These are phyloP conservation scores for Steinernema carpocapsae DNA, from an alignment of 2,888 invertebrate genomes.

Conservation along the genomic window DNA sequence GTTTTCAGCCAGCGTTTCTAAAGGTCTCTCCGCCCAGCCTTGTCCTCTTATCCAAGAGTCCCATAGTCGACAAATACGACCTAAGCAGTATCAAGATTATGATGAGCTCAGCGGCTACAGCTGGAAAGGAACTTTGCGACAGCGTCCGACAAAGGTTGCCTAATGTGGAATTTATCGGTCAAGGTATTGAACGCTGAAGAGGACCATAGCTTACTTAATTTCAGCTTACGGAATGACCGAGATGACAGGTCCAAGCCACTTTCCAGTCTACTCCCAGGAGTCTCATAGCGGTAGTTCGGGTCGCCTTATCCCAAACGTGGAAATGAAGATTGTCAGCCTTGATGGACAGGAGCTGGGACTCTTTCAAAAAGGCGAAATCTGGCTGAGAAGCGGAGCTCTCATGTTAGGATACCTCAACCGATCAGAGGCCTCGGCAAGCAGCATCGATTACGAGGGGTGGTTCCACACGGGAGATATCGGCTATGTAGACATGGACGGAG, in stretches of 20 bases:
- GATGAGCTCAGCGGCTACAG: background rate
- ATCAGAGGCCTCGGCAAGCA: slow-evolving; percentile 47
- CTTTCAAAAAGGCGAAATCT: slow-evolving; percentile 74
- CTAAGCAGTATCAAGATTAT: background rate
- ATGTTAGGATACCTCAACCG: slow-evolving; percentile 81
- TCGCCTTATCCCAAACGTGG: slow-evolving; percentile 38
- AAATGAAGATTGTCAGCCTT: slow-evolving; percentile 46
- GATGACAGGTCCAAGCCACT: background rate
- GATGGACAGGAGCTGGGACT: slow-evolving; percentile 32
- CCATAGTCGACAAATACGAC: slow-evolving; percentile 8
- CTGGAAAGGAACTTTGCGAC: slow-evolving; percentile 1
- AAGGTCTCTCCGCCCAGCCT: background rate
- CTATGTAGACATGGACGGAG: slow-evolving; percentile 41
- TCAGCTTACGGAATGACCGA: slow-evolving; percentile 22
- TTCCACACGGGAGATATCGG: slow-evolving; percentile 50
- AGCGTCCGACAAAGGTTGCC: background rate
- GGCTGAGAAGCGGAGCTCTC: slow-evolving; percentile 86
- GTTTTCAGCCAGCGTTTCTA: background rate
- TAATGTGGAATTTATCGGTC: background rate
- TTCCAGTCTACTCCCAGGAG: background rate
- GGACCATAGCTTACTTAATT: background rate
- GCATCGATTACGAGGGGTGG: slow-evolving; percentile 50
- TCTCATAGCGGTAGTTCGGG: slow-evolving; percentile 34
- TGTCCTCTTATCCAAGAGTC: slow-evolving; percentile 3
- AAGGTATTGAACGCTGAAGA: background rate